Conservation (phyloP, 2,113 vertebrate species). For the Lutjanus erythropterus region DNA sequence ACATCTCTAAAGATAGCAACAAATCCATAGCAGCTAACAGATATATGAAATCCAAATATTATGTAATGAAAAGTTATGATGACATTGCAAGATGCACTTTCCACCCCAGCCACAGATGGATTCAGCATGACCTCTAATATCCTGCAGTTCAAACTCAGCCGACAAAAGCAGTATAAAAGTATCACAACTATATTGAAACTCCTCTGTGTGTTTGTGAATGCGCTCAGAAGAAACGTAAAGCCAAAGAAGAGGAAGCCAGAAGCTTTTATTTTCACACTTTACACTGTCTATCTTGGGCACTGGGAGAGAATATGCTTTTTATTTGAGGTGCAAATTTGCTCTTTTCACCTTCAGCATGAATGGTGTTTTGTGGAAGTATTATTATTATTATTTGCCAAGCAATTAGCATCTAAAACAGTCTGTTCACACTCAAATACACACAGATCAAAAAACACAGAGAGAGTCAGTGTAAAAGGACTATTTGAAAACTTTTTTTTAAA, state of each 20-base stretch:
- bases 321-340: conserved; percentile 7
- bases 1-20: background rate
- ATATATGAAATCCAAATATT: background rate
- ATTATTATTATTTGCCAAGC: conserved; percentile 13
- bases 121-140: conserved; percentile 10
- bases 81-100: background rate
- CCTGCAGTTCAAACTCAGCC: background rate
- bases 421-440: conserved; percentile 11
- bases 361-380: conserved; percentile 1
- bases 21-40: too few relatives aligned
- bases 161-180: conserved; percentile 13
- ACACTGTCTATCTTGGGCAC: background rate
- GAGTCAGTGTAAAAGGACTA: background rate
- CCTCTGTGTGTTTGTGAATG: background rate
- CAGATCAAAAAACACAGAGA: conserved; percentile 9
- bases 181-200: conserved; percentile 6
- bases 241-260: background rate
- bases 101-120: background rate
- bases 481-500: background rate
- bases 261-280: conserved; percentile 16
- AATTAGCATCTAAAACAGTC: conserved; percentile 29
- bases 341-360: conserved; percentile 26
- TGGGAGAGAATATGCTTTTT: conserved; percentile 1
- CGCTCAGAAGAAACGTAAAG: background rate
- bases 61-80: background rate